Base-by-base conservation (phyloP, 2,888 invertebrate genomes). In the Agrilus cyanescens region DNA sequence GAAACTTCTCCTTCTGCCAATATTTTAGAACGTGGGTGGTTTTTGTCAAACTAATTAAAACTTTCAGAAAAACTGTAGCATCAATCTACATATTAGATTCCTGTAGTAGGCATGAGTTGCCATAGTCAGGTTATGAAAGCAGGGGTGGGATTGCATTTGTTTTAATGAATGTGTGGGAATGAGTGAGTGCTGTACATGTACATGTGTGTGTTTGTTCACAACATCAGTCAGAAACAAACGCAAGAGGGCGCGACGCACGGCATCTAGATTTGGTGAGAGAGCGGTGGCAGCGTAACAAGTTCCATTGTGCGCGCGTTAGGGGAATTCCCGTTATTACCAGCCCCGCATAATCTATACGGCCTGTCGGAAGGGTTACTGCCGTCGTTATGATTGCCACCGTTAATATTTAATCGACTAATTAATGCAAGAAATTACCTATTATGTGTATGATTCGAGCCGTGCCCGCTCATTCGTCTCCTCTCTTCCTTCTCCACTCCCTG, bases 351-450 rank as follows among this genome's bases (percentile, higher is more conserved):
- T 66, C 65, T 66, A 65, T 65, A 63, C 62, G 60, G 61, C 57
- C 61, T 59, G 62, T 60, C 60, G 61, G 60, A 63, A 65, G 63
- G 64, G 64, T 64, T 62, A 59, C 60, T 57, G 58, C 59, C 59
- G 62, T 58, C 63, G 65, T 65, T 66, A 68, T 68, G 68, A 68
- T 68, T 68, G 67, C 67, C 61, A 63, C 56, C 60, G 62, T 68
- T 62, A 68, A 68, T 68, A 66, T 64, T 68, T 68, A 66, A 68
- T 63, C 64, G 63, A 65, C 65, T 68, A 68, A 68, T 68, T 68
- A 68, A 67, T 68, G 67, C 68, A 68, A 68, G 68, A 68, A 68
- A 68, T 68, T 68, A 67, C 67, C 68, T 67, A 67, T 68, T 68
- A 68, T 68, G 65, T 62, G 65, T 66, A 66, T 66, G 66, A 67